These are phyloP conservation scores for Biston betularia DNA, from an alignment of 2,888 invertebrate genomes.

Conservation along the genomic window DNA sequence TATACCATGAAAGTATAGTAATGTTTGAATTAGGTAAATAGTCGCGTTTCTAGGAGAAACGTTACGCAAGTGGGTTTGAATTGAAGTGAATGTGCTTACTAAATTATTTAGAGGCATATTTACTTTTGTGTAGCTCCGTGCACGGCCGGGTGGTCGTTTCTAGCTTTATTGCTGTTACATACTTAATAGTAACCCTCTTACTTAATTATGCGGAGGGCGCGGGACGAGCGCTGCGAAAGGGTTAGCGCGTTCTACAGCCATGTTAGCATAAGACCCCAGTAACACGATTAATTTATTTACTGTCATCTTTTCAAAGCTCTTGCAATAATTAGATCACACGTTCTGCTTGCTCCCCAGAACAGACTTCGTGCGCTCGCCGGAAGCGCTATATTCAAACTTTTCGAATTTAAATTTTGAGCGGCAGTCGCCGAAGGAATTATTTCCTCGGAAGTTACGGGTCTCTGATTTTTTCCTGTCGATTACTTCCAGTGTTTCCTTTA, in stretches of 20 bases:
- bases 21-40: constrained; percentile 16
- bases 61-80: constrained; percentile 40
- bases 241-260: constrained; percentile 60
- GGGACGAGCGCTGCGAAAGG: constrained; percentile 58
- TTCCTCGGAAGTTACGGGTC: constrained; percentile 43
- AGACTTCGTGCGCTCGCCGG: constrained; percentile 42
- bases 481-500: constrained; percentile 57
- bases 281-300: constrained; percentile 77
- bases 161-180: constrained; percentile 80
- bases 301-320: constrained; percentile 62
- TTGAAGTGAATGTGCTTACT: constrained; percentile 55
- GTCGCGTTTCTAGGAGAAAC: constrained; percentile 25
- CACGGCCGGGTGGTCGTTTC: constrained; percentile 64
- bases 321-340: constrained; percentile 60
- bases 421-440: constrained; percentile 42
- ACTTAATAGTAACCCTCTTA: constrained; percentile 81
- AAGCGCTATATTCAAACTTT: constrained; percentile 40
- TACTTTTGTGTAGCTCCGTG: constrained; percentile 66
- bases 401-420: constrained; percentile 35
- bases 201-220: constrained; percentile 81
- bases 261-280: constrained; percentile 69
- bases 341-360: constrained; percentile 47
- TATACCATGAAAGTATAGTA: constrained; percentile 9
- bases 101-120: constrained; percentile 69
- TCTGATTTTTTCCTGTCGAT: constrained; percentile 56